Evolutionary conservation across 1,140 invertebrate species (phyloP).

Genomic region (Sarcophaga bullata): DNA sequence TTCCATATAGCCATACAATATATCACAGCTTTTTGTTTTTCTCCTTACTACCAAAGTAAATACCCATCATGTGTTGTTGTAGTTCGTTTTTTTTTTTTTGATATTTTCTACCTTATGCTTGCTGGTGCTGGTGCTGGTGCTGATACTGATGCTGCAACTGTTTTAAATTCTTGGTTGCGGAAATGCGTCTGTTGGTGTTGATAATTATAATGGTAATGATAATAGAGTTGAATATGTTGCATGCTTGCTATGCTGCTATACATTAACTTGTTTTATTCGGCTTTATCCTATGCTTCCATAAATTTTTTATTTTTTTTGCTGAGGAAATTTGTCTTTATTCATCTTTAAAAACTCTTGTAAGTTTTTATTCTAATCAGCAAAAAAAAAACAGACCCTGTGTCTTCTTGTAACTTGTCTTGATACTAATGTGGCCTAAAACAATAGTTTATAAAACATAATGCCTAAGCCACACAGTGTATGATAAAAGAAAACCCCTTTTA

Average conservation of each 20-base stretch:
- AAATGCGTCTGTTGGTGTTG: constrained; percentile 20
- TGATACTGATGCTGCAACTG: no score
- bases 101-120: neutral
- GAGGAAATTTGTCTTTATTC: no score
- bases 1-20: neutral
- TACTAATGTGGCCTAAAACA: constrained; percentile 14
- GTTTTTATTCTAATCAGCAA: constrained; percentile 9
- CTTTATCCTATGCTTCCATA: neutral
- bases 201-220: neutral
- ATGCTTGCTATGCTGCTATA: neutral
- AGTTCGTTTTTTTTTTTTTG: neutral
- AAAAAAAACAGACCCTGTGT: neutral
- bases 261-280: neutral
- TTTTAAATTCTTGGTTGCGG: neutral
- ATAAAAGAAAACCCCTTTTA: neutral
- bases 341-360: neutral
- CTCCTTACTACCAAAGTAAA: neutral
- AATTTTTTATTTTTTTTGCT: neutral
- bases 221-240: no score
- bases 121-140: no score
- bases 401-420: neutral
- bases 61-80: neutral
- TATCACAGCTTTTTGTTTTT: neutral
- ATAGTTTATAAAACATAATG: constrained; percentile 12
- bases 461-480: neutral